Base-by-base conservation (phyloP, 2,888 invertebrate genomes). In the Hirtodrosophila histrioides region DNA sequence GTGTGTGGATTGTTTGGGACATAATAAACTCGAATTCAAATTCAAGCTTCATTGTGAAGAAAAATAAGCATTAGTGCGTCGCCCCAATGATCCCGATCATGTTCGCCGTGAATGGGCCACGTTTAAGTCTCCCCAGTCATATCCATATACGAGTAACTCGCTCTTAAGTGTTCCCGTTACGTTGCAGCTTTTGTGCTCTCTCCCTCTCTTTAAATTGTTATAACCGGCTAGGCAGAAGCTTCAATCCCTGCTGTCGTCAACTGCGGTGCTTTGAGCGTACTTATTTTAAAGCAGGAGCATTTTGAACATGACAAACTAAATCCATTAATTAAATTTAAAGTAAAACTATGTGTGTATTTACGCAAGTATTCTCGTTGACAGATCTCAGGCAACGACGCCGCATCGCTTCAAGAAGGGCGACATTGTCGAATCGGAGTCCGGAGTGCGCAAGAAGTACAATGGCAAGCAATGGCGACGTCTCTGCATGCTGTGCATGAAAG, bases 391-490 rank as follows among this genome's bases (percentile, higher is more conserved):
- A 91, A 96, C 97, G 80, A 97, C 97, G 76, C 97, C 98, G 90
- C 97, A 97, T 93, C 97, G 97, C 92, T 98, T 97, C 93, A 97
- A 97, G 93, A 99, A 99, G 92, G 99, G 99, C 76, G 99, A 99
- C 92, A 97, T 99, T 77, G 92, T 92, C 68, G 90, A 91, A 79
- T 92, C 92, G 54, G 92, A 92, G 78, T 91, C 92, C 67, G 99
- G 99, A 75, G 98, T 99, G 86, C 94, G 99, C 10, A 99, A 99
- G 93, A 99, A 99, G 93, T 99, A 98, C 92, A 99, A 99, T 93
- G 99, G 99, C 36, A 99, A 99, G 92, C 99, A 99, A 92, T 99
- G 99, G 99, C 94, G 99, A 69, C 94, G 99, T 86, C 94, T 99
- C 72, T 99, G 99, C 93, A 98, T 98, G 64, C 97, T 97, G 57